phyloP scores from a whole-genome alignment of 1,140 invertebrate genomes.

The Solenopsis fugax region DNA sequence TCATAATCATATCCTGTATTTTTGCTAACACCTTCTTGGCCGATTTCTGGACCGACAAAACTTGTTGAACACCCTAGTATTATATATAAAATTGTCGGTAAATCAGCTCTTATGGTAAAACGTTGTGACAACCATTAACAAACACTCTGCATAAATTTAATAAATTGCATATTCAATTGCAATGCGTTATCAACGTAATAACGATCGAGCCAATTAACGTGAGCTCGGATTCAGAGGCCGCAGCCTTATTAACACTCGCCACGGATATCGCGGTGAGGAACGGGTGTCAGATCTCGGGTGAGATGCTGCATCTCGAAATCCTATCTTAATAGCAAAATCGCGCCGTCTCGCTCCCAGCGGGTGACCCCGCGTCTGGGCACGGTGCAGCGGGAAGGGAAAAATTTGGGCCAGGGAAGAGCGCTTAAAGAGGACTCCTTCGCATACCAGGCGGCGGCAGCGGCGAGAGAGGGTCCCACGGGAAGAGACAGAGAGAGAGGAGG shows the following conservation, averaged over 20 bases:
- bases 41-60: too few relatives aligned
- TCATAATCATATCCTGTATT: too few relatives aligned
- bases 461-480: slow-evolving; percentile 74
- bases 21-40: too few relatives aligned
- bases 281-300: background rate
- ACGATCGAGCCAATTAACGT: slow-evolving; percentile 36
- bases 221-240: background rate
- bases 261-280: background rate
- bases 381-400: slow-evolving; percentile 53
- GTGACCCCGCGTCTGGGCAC: slow-evolving; percentile 2
- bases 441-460: slow-evolving; percentile 66
- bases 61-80: too few relatives aligned
- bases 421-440: slow-evolving; percentile 62
- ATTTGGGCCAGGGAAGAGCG: slow-evolving; percentile 62
- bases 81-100: too few relatives aligned
- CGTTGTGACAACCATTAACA: too few relatives aligned
- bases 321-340: slow-evolving; percentile 62
- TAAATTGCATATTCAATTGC: slow-evolving; percentile 4
- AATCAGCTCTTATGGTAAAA: too few relatives aligned
- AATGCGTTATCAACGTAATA: background rate
- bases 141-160: background rate
- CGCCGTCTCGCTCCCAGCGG: slow-evolving; percentile 12
- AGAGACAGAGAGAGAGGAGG: slow-evolving; percentile 9
- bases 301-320: slow-evolving; percentile 40
- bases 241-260: slow-evolving; percentile 21